phyloP scores from a whole-genome alignment of 2,797 vertebrate genomes.

The Limosa lapponica region DNA sequence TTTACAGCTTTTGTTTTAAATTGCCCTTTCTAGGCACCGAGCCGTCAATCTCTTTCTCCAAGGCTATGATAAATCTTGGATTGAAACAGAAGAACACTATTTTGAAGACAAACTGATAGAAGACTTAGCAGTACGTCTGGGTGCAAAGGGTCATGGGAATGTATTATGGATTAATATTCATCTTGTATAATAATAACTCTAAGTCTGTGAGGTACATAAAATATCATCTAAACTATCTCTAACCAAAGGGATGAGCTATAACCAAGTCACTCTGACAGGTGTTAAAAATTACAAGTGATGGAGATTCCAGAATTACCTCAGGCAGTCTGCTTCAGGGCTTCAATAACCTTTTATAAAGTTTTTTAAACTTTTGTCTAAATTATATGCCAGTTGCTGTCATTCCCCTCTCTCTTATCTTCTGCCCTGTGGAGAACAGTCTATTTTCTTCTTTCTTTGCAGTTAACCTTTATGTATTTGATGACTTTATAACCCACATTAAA shows the following conservation, averaged over 20 bases:
- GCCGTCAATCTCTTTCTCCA: constrained; percentile 96
- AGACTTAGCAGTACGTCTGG: constrained; percentile 90
- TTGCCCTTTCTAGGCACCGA: constrained; percentile 83
- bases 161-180: neutral
- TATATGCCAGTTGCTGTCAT: neutral
- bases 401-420: neutral
- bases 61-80: constrained; percentile 97
- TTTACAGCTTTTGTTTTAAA: constrained; percentile 24
- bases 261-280: neutral
- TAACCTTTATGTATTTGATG: neutral
- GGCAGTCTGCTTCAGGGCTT: neutral
- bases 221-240: neutral
- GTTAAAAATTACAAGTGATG: neutral
- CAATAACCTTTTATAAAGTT: neutral
- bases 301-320: neutral
- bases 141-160: neutral
- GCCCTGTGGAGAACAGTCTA: neutral
- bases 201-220: neutral
- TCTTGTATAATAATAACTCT: neutral
- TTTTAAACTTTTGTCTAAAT: neutral
- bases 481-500: neutral
- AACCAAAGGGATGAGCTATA: neutral
- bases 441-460: neutral
- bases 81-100: constrained; percentile 95
- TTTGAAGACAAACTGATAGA: constrained; percentile 98